A percentile compares a stretch with the other conserved stretches of the same genome.
Evolutionary conservation across 37 sponge, comb jelly and placozoan genomes (phyloP).

Genomic region (Beroe forskalii): DNA sequence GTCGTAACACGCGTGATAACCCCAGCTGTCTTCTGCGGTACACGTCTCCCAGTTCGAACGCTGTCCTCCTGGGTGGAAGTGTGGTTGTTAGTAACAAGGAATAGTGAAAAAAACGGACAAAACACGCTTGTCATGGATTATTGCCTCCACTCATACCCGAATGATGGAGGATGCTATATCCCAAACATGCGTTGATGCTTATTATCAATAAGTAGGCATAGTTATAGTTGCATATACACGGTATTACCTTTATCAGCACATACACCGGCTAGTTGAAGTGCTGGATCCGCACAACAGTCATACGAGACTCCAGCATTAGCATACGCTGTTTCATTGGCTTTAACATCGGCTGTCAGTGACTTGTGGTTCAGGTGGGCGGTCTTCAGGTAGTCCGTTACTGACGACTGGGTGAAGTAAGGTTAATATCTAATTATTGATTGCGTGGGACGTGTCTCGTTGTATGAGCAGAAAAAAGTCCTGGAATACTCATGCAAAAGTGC

Average conservation of each 20-base stretch:
- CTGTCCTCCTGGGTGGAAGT: background rate
- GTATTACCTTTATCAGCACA: constrained; percentile 36
- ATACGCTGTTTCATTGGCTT: background rate
- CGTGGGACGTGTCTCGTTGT: no score
- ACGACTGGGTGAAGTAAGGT: no score
- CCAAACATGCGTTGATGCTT: no score
- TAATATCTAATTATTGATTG: no score
- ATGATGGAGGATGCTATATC: no score
- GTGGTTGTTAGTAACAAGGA: background rate
- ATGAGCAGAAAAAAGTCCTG: no score
- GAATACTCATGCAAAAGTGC: no score
- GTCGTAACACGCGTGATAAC: constrained; percentile 21
- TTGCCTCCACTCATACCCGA: no score
- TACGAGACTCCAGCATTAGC: background rate
- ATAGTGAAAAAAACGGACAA: no score
- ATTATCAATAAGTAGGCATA: no score
- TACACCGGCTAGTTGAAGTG: constrained; percentile 18
- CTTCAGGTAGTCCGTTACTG: background rate
- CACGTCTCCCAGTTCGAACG: constrained; percentile 1
- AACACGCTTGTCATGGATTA: no score
- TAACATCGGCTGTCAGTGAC: background rate
- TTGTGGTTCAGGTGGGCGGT: background rate
- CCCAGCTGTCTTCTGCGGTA: background rate
- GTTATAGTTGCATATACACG: no score
- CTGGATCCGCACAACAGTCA: constrained; percentile 12